Base-by-base conservation (phyloP, 2,888 invertebrate genomes). In the Chironomus tentans region DNA sequence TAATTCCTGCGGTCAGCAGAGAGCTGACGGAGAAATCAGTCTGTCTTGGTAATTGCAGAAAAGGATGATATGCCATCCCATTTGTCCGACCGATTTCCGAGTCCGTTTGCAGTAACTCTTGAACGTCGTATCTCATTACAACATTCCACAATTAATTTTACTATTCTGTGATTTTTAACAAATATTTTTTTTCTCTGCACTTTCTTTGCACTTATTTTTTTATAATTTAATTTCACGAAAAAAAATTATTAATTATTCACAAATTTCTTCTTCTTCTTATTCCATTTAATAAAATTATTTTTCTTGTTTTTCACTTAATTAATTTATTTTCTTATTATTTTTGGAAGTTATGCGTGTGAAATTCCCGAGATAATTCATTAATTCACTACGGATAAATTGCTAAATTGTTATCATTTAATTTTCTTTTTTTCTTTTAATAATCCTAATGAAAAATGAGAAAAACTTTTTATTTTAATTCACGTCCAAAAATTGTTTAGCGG, bases 1-100 rank as follows among this genome's bases (percentile, higher is more conserved):
- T 89, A 84, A 68, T 74, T 46, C 88, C 90, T 81, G 92, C 92
- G 84, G 92, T 93, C 85, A 95, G 89, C 87, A 95, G 88, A 84
- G 93, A 93, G 82, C 93, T 93, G 83, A 95, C 94, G 88, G 93
- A 93, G 88, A 95, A 94, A 88, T 95, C 95, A 84, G 94, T 93
- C 86, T 93, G 94, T 84, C 94, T 87, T 84, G 93, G 92, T 85
- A 93, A 91, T 87, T 94, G 92, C 87, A 95, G 88, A 83, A 90
- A 90, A 85, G 92, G 93, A 85, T 93, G 91, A 87, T 93, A 92
- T 85, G 90, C 93, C 91, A 92, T 92, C 83, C 84, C 84, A 83
- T 84, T 84, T 82, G 84, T 84, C 81, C 84, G 83, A 81, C 84
- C 83, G 83, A 83, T 83, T 82, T 83, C 83, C 82, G 84, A 84